These are phyloP conservation scores for Addax nasomaculatus DNA, from an alignment of 2,113 vertebrate genomes.

Conservation along the genomic window DNA sequence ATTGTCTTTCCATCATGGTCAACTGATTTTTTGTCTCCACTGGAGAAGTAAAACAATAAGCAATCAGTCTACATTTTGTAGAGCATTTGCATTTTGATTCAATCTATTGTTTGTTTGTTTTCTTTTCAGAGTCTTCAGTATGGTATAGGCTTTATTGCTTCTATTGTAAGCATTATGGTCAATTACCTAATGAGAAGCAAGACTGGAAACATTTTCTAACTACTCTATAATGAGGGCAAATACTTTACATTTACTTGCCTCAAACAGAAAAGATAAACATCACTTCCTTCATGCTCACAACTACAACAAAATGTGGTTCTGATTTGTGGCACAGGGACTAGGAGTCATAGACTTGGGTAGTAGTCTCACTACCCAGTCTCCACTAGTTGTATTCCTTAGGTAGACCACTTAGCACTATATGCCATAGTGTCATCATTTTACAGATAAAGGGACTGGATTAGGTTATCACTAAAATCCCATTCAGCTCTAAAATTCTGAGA, in stretches of 20 bases:
- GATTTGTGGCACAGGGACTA: background rate
- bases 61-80: background rate
- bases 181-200: background rate
- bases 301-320: background rate
- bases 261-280: background rate
- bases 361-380: background rate
- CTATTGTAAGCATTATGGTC: background rate
- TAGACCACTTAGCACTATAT: background rate
- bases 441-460: background rate
- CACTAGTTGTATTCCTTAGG: background rate
- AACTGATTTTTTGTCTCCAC: background rate
- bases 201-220: background rate
- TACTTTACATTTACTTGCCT: background rate
- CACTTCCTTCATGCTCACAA: background rate
- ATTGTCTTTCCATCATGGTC: background rate
- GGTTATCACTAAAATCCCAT: background rate
- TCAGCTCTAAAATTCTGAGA: background rate
- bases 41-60: background rate
- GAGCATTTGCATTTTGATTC: background rate
- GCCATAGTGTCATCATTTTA: background rate
- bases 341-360: background rate
- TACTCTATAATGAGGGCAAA: background rate
- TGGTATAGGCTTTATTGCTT: background rate
- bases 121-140: background rate
- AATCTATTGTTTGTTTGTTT: background rate